These are phyloP conservation scores for Speoplatyrhinus poulsoni DNA, from an alignment of 2,113 vertebrate genomes.

Conservation along the genomic window DNA sequence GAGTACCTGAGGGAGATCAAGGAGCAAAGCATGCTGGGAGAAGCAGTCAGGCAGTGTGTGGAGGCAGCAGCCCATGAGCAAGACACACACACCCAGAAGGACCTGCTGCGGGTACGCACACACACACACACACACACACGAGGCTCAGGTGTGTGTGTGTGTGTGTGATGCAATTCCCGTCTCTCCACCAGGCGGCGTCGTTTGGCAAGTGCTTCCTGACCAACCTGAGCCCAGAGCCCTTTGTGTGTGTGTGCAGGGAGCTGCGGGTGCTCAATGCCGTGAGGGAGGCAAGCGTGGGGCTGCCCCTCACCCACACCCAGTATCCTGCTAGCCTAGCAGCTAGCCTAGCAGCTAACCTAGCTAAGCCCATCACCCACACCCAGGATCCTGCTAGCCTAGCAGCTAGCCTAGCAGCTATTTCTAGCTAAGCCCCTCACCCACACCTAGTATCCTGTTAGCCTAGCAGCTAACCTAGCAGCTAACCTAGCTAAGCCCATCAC, in stretches of 20 bases:
- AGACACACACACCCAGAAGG: slow-evolving; percentile 85
- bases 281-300: slow-evolving; percentile 49
- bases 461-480: background rate
- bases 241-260: slow-evolving; percentile 61
- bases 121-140: slow-evolving; percentile 4
- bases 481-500: background rate
- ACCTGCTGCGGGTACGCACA: slow-evolving; percentile 83
- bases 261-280: slow-evolving; percentile 64
- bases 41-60: slow-evolving; percentile 90
- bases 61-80: slow-evolving; percentile 91
- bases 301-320: slow-evolving; percentile 67
- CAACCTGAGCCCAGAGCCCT: slow-evolving; percentile 50
- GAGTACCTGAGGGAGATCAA: slow-evolving; percentile 96
- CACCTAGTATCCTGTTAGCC: slow-evolving; percentile 59
- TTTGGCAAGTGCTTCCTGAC: slow-evolving; percentile 72
- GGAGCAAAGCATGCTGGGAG: slow-evolving; percentile 82
- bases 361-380: background rate
- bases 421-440: slow-evolving; percentile 50
- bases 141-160: background rate
- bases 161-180: background rate
- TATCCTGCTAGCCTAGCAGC: slow-evolving; percentile 43
- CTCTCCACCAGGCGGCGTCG: slow-evolving; percentile 55
- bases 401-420: too few species aligned
- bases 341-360: background rate
- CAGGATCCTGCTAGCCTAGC: background rate